Evolutionary conservation across 2,888 invertebrate genomes (phyloP).

Genomic region (Heliconius erato): DNA sequence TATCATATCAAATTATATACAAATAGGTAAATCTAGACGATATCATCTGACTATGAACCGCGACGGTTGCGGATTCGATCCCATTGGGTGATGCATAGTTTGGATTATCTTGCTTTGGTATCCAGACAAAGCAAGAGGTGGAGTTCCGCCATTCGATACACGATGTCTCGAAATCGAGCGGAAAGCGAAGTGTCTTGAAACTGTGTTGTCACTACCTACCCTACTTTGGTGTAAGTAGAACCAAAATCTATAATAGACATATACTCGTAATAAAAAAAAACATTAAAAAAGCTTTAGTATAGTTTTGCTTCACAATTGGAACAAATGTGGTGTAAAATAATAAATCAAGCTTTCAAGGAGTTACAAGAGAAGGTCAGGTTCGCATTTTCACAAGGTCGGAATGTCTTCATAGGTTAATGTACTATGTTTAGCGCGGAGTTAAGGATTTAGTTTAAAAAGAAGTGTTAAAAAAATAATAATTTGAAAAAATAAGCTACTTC

Average conservation of each 20-base stretch:
- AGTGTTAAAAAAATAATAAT: no score
- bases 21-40: no score
- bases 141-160: neutral
- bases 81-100: neutral
- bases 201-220: neutral
- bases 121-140: neutral
- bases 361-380: conserved; percentile 24
- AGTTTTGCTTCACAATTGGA: neutral
- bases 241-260: neutral
- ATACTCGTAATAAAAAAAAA: no score
- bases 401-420: conserved; percentile 13
- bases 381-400: conserved; percentile 20
- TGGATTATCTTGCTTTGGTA: neutral
- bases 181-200: neutral
- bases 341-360: conserved; percentile 18
- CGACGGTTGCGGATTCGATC: neutral
- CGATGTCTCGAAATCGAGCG: neutral
- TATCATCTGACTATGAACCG: no score
- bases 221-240: neutral
- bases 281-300: neutral
- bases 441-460: neutral
- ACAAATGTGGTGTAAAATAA: conserved; percentile 16
- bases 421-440: neutral
- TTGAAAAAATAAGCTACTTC: no score
- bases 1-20: no score